phyloP scores from a whole-genome alignment of 2,797 vertebrate genomes.

The Monodelphis domestica region DNA sequence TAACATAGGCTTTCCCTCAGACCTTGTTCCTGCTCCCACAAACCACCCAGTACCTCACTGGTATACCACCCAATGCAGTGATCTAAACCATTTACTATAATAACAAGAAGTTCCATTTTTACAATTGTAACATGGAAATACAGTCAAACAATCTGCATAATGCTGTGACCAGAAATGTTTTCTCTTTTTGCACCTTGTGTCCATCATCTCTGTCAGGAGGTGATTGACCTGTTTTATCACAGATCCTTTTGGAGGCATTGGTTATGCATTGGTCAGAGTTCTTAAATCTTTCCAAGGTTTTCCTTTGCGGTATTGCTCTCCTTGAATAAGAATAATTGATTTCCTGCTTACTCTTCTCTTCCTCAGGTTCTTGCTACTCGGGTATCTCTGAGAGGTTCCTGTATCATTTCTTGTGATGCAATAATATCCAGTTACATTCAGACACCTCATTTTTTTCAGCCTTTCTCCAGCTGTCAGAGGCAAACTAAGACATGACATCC shows the following conservation, averaged over 20 bases:
- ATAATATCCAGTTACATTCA: neutral
- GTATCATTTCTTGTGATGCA: neutral
- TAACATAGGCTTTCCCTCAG: no score
- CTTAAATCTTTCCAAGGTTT: neutral
- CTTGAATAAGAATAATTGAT: neutral
- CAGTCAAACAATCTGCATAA: neutral
- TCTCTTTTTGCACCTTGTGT: neutral
- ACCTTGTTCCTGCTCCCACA: no score
- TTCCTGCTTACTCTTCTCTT: neutral
- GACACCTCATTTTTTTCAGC: neutral
- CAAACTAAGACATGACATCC: neutral
- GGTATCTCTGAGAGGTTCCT: neutral
- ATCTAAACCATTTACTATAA: no score
- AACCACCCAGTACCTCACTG: no score
- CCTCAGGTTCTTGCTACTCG: neutral
- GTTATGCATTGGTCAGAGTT: neutral
- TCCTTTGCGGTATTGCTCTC: neutral
- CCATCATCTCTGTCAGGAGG: neutral
- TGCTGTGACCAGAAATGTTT: neutral
- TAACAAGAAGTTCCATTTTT: no score
- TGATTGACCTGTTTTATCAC: neutral
- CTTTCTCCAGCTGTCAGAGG: neutral
- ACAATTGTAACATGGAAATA: neutral
- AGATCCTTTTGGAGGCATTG: neutral
- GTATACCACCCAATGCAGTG: no score